Percentiles rank a stretch among this genome's conserved stretches.
phyloP scores from a whole-genome alignment of 2,797 vertebrate genomes.

The Rhinophrynus dorsalis region DNA sequence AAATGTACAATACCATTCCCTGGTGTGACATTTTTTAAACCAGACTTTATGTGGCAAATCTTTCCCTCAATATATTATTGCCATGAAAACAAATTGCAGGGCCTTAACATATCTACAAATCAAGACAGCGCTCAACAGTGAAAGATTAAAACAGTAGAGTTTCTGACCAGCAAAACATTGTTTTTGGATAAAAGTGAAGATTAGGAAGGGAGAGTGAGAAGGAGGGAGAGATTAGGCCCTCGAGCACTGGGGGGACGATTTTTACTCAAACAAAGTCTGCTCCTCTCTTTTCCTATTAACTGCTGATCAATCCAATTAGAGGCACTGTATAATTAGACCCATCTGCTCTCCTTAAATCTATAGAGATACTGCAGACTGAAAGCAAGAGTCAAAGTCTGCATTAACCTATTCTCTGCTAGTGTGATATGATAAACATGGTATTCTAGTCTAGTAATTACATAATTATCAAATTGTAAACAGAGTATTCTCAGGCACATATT shows the following conservation, averaged over 20 bases:
- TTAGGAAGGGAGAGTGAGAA: slow-evolving; percentile 26
- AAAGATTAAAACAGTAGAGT: slow-evolving; percentile 30
- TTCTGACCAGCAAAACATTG: slow-evolving; percentile 38
- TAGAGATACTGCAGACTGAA: slow-evolving; percentile 41
- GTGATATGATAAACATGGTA: background rate
- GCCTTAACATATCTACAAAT: slow-evolving; percentile 13
- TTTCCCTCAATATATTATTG: background rate
- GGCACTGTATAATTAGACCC: slow-evolving; percentile 71
- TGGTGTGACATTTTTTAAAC: background rate
- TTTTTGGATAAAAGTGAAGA: slow-evolving; percentile 40
- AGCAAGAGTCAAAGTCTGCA: slow-evolving; percentile 7
- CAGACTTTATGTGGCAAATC: background rate
- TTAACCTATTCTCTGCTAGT: slow-evolving; percentile 28
- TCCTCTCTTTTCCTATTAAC: slow-evolving; percentile 67
- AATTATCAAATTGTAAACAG: background rate
- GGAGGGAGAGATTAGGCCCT: slow-evolving; percentile 38
- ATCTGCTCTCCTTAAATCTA: slow-evolving; percentile 65
- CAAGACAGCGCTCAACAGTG: background rate
- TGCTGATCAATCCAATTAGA: slow-evolving; percentile 74
- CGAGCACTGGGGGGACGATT: slow-evolving; percentile 42
- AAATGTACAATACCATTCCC: background rate
- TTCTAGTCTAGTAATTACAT: background rate
- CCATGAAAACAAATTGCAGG: slow-evolving; percentile 10
- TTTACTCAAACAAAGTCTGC: slow-evolving; percentile 49
- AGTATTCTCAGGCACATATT: too few relatives aligned